Evolutionary conservation across 2,113 vertebrate genomes (phyloP).

Genomic region (Pongo pygmaeus): DNA sequence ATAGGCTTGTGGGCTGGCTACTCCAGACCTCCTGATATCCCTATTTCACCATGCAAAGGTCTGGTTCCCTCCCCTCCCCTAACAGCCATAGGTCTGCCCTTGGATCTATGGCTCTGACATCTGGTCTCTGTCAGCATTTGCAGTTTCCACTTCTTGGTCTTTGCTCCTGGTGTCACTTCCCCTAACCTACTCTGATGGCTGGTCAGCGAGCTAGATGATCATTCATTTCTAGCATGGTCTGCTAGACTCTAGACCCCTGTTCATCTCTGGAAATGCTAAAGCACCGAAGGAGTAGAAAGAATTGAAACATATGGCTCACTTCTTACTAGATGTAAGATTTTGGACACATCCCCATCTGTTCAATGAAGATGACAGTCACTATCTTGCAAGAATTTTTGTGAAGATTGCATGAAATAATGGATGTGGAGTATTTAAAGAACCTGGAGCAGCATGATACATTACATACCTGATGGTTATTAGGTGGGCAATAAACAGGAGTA

Average conservation of each 20-base stretch:
- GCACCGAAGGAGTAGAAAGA: neutral
- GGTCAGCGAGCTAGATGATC: too few species aligned
- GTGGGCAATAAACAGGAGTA: too few species aligned
- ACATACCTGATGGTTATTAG: neutral
- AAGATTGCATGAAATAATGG: fast-evolving
- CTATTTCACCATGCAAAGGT: neutral
- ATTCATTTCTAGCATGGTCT: neutral
- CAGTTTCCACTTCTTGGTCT: neutral
- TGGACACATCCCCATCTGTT: neutral
- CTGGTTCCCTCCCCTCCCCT: neutral
- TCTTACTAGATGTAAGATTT: neutral
- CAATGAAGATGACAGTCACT: neutral
- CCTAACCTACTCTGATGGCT: too few species aligned
- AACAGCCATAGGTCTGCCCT: neutral
- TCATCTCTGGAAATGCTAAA: neutral
- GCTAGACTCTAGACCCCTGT: neutral
- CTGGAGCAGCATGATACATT: neutral
- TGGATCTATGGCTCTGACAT: neutral
- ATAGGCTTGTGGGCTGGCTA: neutral
- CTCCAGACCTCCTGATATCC: neutral
- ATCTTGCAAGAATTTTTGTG: neutral
- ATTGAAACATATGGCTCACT: neutral
- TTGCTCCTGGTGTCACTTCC: too few species aligned
- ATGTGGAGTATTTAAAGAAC: too few species aligned
- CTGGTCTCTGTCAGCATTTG: too few species aligned